These are phyloP conservation scores for Sphaerodactylus townsendi DNA, from an alignment of 2,113 vertebrate genomes.

Conservation along the genomic window DNA sequence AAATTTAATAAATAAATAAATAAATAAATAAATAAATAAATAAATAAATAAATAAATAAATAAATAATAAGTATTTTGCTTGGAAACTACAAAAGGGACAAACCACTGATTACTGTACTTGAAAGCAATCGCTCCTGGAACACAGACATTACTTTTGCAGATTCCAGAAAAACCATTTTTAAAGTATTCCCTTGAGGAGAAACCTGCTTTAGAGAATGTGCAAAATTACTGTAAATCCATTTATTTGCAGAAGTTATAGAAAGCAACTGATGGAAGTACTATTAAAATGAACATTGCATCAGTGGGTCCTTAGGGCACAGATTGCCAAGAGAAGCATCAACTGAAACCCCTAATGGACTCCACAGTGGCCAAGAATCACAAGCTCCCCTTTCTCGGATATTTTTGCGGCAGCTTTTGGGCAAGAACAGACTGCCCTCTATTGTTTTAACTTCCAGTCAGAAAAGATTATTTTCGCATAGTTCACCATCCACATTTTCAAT, in stretches of 20 bases:
- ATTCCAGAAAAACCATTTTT: neutral
- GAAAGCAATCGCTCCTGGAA: neutral
- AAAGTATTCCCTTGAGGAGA: neutral
- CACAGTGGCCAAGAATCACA: conserved; percentile 42
- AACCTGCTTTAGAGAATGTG: neutral
- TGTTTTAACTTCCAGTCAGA: conserved; percentile 34
- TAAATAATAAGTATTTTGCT: neutral
- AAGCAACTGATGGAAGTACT: conserved; percentile 5
- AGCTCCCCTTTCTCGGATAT: conserved; percentile 29
- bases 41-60: too few species aligned
- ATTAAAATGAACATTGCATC: neutral
- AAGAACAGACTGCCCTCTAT: conserved; percentile 36
- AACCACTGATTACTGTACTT: too few species aligned
- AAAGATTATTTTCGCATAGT: conserved; percentile 22
- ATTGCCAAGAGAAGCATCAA: conserved; percentile 1
- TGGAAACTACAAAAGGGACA: neutral
- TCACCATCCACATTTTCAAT: conserved; percentile 34
- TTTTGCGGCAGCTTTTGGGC: conserved; percentile 44
- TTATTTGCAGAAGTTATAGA: conserved; percentile 6
- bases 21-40: too few species aligned
- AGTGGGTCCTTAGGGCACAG: conserved; percentile 19
- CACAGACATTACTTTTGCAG: neutral
- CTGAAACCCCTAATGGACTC: conserved; percentile 11
- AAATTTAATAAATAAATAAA: too few species aligned
- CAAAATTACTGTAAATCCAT: conserved; percentile 28